These are phyloP conservation scores for Entelurus aequoreus DNA, from an alignment of 2,113 vertebrate species.

Conservation along the genomic window DNA sequence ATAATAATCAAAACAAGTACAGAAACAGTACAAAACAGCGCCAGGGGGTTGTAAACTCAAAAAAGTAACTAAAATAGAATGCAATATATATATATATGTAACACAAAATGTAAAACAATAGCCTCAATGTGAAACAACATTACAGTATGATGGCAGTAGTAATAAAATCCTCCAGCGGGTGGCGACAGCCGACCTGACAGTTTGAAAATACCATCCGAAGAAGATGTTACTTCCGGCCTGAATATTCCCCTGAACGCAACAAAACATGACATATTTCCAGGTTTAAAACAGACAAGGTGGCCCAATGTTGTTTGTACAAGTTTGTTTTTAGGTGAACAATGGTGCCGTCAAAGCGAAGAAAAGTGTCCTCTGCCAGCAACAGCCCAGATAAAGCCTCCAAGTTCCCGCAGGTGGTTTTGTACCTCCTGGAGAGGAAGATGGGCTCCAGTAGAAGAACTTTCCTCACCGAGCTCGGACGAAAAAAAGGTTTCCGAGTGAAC, in stretches of 20 bases:
- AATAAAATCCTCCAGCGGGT: background rate
- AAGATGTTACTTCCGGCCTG: background rate
- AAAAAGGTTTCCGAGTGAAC: background rate
- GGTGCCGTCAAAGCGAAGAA: slow-evolving; percentile 1
- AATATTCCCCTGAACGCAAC: background rate
- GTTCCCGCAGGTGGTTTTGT: slow-evolving; percentile 7
- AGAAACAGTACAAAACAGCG: no score
- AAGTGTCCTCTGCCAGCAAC: background rate
- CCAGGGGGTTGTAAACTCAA: no score
- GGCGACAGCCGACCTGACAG: background rate
- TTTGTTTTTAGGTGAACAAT: background rate
- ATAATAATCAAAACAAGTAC: no score
- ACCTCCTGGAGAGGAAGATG: slow-evolving; percentile 11
- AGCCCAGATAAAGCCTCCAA: background rate
- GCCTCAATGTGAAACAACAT: no score
- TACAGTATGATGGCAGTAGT: background rate
- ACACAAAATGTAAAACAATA: no score
- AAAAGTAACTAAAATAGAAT: no score
- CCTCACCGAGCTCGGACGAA: background rate
- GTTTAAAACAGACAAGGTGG: no score
- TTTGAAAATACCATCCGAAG: background rate
- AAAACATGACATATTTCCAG: no score
- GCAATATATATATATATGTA: no score
- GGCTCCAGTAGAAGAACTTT: slow-evolving; percentile 2
- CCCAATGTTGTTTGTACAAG: background rate